Conservation (phyloP, 2,113 vertebrate genomes). For the Cyphomyrus plagiostoma region DNA sequence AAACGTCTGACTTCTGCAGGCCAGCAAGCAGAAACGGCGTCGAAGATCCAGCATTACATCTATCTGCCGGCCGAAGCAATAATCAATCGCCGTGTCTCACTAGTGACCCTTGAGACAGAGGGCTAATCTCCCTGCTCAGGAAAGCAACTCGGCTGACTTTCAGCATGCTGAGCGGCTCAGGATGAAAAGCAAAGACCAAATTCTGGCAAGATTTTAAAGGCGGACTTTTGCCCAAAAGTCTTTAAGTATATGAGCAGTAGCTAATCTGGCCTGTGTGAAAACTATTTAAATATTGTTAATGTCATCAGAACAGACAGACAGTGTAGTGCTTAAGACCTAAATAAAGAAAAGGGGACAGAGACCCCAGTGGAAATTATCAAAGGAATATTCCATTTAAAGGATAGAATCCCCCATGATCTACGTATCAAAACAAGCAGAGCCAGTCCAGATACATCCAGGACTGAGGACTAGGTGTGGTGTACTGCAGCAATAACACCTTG, state of each 20-base stretch:
- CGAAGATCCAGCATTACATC: slow-evolving; percentile 23
- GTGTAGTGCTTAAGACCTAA: neutral
- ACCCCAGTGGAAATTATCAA: neutral
- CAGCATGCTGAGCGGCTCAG: neutral
- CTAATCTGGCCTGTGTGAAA: neutral
- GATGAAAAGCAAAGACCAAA: neutral
- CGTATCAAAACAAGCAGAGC: neutral
- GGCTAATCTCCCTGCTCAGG: neutral
- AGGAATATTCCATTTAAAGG: neutral
- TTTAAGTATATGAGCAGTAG: neutral
- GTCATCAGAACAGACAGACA: neutral
- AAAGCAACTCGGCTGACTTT: neutral
- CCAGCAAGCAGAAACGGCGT: slow-evolving; percentile 1
- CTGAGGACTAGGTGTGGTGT: neutral
- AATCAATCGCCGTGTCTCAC: slow-evolving; percentile 32
- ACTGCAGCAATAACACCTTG: neutral
- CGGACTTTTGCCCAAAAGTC: neutral
- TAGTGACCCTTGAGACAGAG: slow-evolving; percentile 21
- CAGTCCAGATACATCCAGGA: neutral
- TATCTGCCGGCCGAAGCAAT: slow-evolving; percentile 29
- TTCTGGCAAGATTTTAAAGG: neutral
- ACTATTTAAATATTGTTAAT: neutral
- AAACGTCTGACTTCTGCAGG: neutral
- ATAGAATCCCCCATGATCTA: neutral
- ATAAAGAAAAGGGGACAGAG: neutral